phyloP scores from a whole-genome alignment of 2,888 invertebrate genomes.

The Clunio marinus region DNA sequence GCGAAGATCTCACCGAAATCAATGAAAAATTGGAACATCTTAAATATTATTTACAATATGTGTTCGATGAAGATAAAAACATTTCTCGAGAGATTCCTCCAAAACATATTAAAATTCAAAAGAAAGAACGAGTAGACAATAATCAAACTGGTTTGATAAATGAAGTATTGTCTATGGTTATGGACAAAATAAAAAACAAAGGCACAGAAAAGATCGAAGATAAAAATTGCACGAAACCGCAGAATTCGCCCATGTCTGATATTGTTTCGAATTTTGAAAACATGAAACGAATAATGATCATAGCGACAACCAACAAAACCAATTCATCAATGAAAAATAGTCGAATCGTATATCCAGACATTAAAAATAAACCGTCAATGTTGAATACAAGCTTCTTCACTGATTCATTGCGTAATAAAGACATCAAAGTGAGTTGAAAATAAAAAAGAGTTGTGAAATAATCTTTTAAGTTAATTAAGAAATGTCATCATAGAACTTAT shows the following conservation, averaged over 20 bases:
- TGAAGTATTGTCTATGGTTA: constrained; percentile 16
- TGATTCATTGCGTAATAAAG: constrained; percentile 71
- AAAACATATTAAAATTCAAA: too few relatives aligned
- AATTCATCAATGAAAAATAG: constrained; percentile 57
- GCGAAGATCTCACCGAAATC: too few relatives aligned
- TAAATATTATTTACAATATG: too few relatives aligned
- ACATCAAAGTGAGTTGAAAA: constrained; percentile 67
- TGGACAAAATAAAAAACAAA: neutral
- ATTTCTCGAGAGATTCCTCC: too few relatives aligned
- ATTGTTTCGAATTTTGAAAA: neutral
- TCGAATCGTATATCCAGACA: constrained; percentile 84
- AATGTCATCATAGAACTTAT: constrained; percentile 32
- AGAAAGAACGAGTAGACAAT: too few relatives aligned
- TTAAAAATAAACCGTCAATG: constrained; percentile 82
- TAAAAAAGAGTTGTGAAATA: neutral
- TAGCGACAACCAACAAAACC: neutral
- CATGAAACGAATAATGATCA: neutral
- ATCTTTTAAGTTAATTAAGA: neutral
- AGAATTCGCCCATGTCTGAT: neutral
- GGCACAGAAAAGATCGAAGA: neutral
- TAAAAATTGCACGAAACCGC: neutral
- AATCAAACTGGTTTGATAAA: too few relatives aligned
- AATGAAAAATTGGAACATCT: too few relatives aligned
- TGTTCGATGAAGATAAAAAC: too few relatives aligned
- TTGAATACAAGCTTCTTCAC: constrained; percentile 72